Evolutionary conservation across 2,797 vertebrate species (phyloP).

Genomic region (Knipowitschia caucasica): DNA sequence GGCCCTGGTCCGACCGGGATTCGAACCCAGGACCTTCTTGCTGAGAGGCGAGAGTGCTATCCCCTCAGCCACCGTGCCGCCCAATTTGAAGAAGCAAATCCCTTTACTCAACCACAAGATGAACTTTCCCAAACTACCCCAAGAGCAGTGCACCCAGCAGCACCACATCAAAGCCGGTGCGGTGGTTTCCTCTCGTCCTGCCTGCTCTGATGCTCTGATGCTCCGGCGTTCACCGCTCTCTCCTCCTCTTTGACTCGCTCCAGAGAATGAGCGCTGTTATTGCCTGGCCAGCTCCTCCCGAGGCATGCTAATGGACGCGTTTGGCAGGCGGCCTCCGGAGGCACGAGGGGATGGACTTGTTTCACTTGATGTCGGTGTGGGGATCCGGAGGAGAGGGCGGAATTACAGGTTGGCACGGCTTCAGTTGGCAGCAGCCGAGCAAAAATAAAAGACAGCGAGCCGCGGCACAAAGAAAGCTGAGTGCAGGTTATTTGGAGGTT

Average conservation of each 20-base stretch:
- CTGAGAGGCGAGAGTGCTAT: too few relatives aligned
- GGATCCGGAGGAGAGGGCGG: constrained; percentile 58
- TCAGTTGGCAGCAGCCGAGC: constrained; percentile 57
- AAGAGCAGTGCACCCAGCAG: too few relatives aligned
- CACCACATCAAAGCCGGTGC: constrained; percentile 42
- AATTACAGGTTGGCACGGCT: constrained; percentile 67
- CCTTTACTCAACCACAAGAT: too few relatives aligned
- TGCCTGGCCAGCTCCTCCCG: constrained; percentile 55
- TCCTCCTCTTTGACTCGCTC: constrained; percentile 51
- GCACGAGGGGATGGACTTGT: constrained; percentile 68
- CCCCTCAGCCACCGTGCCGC: too few relatives aligned
- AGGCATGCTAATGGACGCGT: constrained; percentile 68
- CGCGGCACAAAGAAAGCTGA: constrained; percentile 26
- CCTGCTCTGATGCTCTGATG: constrained; percentile 44
- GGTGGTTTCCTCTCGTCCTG: constrained; percentile 4
- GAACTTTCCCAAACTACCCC: too few relatives aligned
- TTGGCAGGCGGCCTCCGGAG: constrained; percentile 64
- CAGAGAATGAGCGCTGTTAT: constrained; percentile 58
- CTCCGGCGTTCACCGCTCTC: constrained; percentile 21
- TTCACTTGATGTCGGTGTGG: constrained; percentile 66
- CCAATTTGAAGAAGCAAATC: too few relatives aligned
- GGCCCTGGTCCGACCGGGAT: too few relatives aligned
- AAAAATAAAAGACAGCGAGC: constrained; percentile 38
- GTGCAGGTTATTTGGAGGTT: constrained; percentile 46
- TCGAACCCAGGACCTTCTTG: too few relatives aligned